Conservation (phyloP, 2,113 vertebrate genomes). For the Zosterops lateralis region DNA sequence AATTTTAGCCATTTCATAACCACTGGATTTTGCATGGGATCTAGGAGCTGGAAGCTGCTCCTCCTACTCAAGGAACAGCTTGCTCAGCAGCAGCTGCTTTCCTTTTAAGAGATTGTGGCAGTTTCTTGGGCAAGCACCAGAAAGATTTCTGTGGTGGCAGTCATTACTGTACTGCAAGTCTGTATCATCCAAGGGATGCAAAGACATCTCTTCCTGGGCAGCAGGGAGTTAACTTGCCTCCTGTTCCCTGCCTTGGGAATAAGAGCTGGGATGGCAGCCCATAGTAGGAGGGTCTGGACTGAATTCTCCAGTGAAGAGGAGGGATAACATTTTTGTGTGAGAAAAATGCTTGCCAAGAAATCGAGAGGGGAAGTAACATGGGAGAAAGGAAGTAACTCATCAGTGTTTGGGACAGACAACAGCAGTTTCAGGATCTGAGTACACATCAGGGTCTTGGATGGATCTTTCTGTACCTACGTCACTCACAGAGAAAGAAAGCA, state of each 20-base stretch:
- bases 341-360: slow-evolving; percentile 24
- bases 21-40: background rate
- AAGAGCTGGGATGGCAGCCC: slow-evolving; percentile 40
- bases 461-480: background rate
- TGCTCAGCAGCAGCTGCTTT: slow-evolving; percentile 34
- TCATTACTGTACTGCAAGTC: background rate
- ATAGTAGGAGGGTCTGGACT: background rate
- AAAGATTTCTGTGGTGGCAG: background rate
- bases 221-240: slow-evolving; percentile 18
- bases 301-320: background rate
- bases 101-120: background rate
- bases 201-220: background rate
- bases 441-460: background rate
- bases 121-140: background rate
- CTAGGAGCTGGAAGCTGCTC: background rate
- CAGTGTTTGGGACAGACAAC: background rate
- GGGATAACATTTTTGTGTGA: slow-evolving; percentile 27
- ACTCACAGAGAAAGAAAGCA: background rate
- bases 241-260: background rate
- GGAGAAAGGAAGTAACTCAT: slow-evolving; percentile 43
- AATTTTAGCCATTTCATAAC: background rate
- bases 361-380: background rate
- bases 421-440: background rate
- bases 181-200: background rate
- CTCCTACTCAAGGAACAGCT: background rate